phyloP scores from a whole-genome alignment of 2,797 vertebrate genomes.

The Crenuchus spilurus region DNA sequence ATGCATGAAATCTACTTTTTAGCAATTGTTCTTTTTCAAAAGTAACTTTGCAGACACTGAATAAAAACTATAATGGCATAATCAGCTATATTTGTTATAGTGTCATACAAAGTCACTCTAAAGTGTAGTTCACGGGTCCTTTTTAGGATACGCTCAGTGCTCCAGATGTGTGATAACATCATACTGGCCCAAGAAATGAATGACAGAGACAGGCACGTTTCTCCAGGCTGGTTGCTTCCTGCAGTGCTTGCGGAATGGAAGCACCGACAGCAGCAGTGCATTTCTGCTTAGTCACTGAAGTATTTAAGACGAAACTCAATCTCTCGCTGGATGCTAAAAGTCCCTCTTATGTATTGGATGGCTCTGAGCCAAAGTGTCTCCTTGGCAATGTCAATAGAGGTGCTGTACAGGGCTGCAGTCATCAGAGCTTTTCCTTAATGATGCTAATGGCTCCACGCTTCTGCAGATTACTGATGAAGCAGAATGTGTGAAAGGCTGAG shows the following conservation, averaged over 20 bases:
- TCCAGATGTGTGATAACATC: neutral
- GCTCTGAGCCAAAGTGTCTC: constrained; percentile 60
- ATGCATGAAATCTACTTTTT: no score
- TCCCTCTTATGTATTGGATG: constrained; percentile 56
- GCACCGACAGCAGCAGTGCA: constrained; percentile 42
- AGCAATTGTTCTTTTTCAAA: no score
- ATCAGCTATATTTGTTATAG: no score
- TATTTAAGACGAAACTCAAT: constrained; percentile 56
- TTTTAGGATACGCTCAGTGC: no score
- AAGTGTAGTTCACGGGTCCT: no score
- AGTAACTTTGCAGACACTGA: no score
- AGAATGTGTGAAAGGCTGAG: constrained; percentile 11
- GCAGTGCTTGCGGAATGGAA: constrained; percentile 47
- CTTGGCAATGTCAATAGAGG: constrained; percentile 51
- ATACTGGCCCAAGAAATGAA: constrained; percentile 5
- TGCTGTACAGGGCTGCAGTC: constrained; percentile 28
- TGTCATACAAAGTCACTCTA: no score
- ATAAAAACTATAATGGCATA: no score
- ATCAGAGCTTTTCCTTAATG: constrained; percentile 31
- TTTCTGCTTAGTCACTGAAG: constrained; percentile 66
- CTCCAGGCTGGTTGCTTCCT: constrained; percentile 7
- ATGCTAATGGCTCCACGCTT: constrained; percentile 23
- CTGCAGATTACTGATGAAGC: constrained; percentile 17
- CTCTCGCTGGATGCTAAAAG: constrained; percentile 37
- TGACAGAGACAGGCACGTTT: constrained; percentile 7